These are phyloP conservation scores for Periparus ater DNA, from an alignment of 2,797 vertebrate genomes.

Conservation along the genomic window DNA sequence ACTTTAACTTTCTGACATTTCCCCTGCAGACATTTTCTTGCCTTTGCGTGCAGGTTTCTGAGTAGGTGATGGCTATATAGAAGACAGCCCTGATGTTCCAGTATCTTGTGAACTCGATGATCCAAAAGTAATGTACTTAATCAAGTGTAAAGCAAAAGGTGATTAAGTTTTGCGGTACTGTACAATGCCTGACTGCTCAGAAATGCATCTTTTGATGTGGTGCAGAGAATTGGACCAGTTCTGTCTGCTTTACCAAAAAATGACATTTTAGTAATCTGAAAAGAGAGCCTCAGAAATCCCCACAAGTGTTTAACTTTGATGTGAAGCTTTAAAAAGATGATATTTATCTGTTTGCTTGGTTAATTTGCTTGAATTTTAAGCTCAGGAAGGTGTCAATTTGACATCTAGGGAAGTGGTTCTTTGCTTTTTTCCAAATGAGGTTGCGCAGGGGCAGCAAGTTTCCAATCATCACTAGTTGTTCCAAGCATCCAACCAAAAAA, in stretches of 20 bases:
- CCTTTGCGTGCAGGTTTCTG: not conserved
- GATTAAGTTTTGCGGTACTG: slow-evolving; percentile 55
- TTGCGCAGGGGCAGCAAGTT: slow-evolving; percentile 20
- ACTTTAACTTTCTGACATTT: not conserved
- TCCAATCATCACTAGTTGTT: slow-evolving; percentile 25
- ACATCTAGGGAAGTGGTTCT: not conserved
- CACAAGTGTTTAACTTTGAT: slow-evolving; percentile 55
- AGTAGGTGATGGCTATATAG: slow-evolving; percentile 20
- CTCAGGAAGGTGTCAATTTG: not conserved
- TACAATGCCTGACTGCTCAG: slow-evolving; percentile 65
- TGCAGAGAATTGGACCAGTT: slow-evolving; percentile 53
- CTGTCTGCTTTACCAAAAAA: slow-evolving; percentile 45
- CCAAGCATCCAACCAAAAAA: slow-evolving; percentile 35
- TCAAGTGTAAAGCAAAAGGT: slow-evolving; percentile 67
- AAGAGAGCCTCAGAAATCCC: slow-evolving; percentile 41
- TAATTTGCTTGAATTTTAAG: slow-evolving; percentile 51
- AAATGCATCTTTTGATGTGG: slow-evolving; percentile 61
- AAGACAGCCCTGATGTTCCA: slow-evolving; percentile 48
- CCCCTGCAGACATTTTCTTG: slow-evolving; percentile 6
- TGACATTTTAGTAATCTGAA: not conserved
- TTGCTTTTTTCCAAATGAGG: not conserved
- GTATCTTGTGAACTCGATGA: slow-evolving; percentile 58
- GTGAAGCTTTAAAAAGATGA: slow-evolving; percentile 25
- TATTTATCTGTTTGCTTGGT: slow-evolving; percentile 58
- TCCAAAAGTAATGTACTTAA: slow-evolving; percentile 63